Base-by-base conservation (phyloP, 1,140 invertebrate species). In the Antheraea mylitta region DNA sequence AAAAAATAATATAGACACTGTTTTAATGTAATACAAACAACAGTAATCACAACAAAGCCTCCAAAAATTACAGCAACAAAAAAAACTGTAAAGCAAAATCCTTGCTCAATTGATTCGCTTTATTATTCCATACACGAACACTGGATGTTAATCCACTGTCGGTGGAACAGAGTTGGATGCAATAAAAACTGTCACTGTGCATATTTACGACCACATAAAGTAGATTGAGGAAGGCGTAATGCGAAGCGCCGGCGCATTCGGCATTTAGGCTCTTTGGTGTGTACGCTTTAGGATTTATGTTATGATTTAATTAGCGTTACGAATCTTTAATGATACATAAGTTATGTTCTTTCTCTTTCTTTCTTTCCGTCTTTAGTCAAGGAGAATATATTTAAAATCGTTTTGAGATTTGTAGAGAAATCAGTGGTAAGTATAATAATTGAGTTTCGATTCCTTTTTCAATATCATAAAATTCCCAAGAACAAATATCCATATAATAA, bases 171-270 rank as follows among this genome's bases (percentile, higher is more conserved):
- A 78, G 75, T 76, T 77, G 71, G 70, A 68, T 65, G 83, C 79
- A 85, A 85, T 88, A 88, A 88, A 86, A 85, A 81, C 84, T 86
- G 84, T 84, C 86, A 83, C 77, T 85, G 75, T 64, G 80, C 64
- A 82, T 86, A 88, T 88, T 88, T 88, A 88, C 78, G 82, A 78
- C 48, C 77, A 72, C 69, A 88, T 85, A 86, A 86, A 86, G 73
- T 76, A 78, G 82, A 85, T 77, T 75, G 72, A 78, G 76, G 62
- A 68, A 69, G 71, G 64, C 64, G 61, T 70, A 65, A 65, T 70
- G 62, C 36, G 73, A 77, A 75, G 69, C 70, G 74, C 71, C 74
- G 64, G 48, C 65, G 71, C 73, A 75, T 19, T 64, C 36, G 61
- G 48, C 60, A 16, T 53, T 53, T n/a, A 53, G 18, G 22, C 22